A percentile compares a stretch with the other conserved stretches of the same genome.
These are phyloP conservation scores for Cynaeus angustus DNA, from an alignment of 2,888 invertebrate genomes.

Conservation along the genomic window DNA sequence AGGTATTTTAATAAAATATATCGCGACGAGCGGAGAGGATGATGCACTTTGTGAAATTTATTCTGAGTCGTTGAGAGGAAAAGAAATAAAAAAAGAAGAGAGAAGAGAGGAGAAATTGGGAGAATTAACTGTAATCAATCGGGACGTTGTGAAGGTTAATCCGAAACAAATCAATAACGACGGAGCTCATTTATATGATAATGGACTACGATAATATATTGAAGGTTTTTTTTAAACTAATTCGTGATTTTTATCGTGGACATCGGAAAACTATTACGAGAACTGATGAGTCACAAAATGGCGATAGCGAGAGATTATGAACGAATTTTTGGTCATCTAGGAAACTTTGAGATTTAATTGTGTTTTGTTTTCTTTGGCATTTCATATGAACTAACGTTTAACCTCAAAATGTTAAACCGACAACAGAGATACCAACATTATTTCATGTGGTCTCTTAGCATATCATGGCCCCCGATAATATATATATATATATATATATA, in stretches of 20 bases:
- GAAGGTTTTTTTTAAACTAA: constrained; percentile 14
- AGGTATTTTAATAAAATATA: constrained; percentile 36
- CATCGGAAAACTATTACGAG: too few relatives aligned
- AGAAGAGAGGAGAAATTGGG: not conserved
- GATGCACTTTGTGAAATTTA: constrained; percentile 27
- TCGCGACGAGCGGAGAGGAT: constrained; percentile 10
- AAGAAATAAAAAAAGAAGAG: constrained; percentile 3
- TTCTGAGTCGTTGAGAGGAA: not conserved
- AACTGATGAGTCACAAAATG: too few relatives aligned
- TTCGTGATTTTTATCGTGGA: not conserved
- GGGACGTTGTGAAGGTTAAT: constrained; percentile 9
- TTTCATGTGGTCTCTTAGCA: too few relatives aligned
- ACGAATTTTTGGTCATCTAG: too few relatives aligned
- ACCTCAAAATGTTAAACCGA: too few relatives aligned
- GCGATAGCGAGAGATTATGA: too few relatives aligned
- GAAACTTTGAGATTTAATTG: too few relatives aligned
- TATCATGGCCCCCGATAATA: too few relatives aligned
- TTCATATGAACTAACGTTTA: too few relatives aligned
- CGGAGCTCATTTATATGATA: constrained; percentile 13
- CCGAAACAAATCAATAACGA: constrained; percentile 13
- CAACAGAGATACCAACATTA: too few relatives aligned
- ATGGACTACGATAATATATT: constrained; percentile 10
- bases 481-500: too few relatives aligned
- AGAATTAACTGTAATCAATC: constrained; percentile 15
- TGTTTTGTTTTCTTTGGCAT: too few relatives aligned